phyloP scores from a whole-genome alignment of 2,888 invertebrate genomes.

The Elysia crispata region DNA sequence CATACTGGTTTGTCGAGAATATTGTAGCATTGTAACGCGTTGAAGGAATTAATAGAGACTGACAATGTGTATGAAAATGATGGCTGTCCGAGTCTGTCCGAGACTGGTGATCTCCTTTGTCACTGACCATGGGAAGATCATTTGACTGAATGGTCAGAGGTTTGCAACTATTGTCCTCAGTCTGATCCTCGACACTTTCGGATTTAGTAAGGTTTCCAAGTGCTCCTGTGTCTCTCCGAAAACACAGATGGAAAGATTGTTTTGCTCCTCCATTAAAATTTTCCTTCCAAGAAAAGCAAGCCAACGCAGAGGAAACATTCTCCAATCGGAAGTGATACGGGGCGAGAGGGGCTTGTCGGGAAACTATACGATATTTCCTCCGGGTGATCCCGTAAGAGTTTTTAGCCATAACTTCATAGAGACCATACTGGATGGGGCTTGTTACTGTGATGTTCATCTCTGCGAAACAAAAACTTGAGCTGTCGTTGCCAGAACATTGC shows the following conservation, averaged over 20 bases:
- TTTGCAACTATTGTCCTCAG: no score
- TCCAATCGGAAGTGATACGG: neutral
- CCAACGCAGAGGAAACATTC: slow-evolving; percentile 21
- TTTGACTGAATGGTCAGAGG: no score
- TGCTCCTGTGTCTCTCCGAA: no score
- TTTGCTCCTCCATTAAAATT: slow-evolving; percentile 36
- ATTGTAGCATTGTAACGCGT: slow-evolving; percentile 9
- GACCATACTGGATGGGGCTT: slow-evolving; percentile 23
- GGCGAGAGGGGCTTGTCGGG: slow-evolving; percentile 35
- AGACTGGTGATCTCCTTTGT: no score
- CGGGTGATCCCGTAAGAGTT: slow-evolving; percentile 24
- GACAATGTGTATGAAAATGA: no score
- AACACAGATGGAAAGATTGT: slow-evolving; percentile 26
- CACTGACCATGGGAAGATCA: no score
- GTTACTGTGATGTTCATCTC: slow-evolving; percentile 18
- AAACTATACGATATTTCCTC: slow-evolving; percentile 12
- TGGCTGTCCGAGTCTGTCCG: no score
- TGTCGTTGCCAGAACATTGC: no score
- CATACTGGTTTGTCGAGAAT: slow-evolving; percentile 27
- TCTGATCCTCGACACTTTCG: no score
- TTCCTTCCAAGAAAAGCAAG: slow-evolving; percentile 33
- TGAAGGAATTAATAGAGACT: neutral
- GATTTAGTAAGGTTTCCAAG: no score
- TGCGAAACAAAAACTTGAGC: neutral
- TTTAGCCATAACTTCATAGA: slow-evolving; percentile 2